Percentiles rank a stretch among this genome's conserved stretches.
These are phyloP conservation scores for Vannuccia rotundouncinata DNA, from an alignment of 2,888 invertebrate genomes.

Conservation along the genomic window DNA sequence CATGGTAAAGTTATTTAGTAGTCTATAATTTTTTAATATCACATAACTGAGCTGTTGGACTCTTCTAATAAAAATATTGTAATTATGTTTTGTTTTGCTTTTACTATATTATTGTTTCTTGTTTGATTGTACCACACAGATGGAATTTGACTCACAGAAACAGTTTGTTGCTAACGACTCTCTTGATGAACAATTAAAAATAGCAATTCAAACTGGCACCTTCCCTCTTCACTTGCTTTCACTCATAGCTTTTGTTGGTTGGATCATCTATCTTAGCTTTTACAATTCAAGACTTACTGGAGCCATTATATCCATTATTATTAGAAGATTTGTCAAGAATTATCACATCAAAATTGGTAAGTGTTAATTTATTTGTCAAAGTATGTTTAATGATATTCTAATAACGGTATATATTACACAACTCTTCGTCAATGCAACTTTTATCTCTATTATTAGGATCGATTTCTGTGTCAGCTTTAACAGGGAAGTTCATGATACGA, in stretches of 20 bases:
- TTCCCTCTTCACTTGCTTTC: neutral
- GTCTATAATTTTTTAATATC: no score
- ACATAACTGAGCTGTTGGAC: no score
- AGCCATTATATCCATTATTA: slow-evolving; percentile 20
- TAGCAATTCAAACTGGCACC: neutral
- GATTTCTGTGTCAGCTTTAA: slow-evolving; percentile 12
- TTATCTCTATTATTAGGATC: slow-evolving; percentile 31
- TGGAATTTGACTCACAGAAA: no score
- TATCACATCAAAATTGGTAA: slow-evolving; percentile 33
- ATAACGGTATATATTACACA: no score
- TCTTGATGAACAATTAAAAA: neutral
- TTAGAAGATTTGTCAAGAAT: slow-evolving; percentile 25
- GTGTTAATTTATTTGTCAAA: neutral
- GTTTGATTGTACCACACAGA: no score
- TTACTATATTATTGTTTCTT: no score
- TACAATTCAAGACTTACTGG: slow-evolving; percentile 33
- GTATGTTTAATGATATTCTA: no score
- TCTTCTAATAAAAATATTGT: no score
- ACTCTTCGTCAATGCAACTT: neutral
- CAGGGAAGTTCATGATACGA: slow-evolving; percentile 32
- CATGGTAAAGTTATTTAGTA: no score
- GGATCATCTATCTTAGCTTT: slow-evolving; percentile 28
- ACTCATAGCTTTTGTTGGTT: slow-evolving; percentile 3
- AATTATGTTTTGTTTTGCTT: no score
- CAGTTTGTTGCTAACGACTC: neutral